A percentile compares a stretch with the other conserved stretches of the same genome.
These are phyloP conservation scores for Drosophila teissieri DNA, from an alignment of 1,140 invertebrate genomes.

Conservation along the genomic window DNA sequence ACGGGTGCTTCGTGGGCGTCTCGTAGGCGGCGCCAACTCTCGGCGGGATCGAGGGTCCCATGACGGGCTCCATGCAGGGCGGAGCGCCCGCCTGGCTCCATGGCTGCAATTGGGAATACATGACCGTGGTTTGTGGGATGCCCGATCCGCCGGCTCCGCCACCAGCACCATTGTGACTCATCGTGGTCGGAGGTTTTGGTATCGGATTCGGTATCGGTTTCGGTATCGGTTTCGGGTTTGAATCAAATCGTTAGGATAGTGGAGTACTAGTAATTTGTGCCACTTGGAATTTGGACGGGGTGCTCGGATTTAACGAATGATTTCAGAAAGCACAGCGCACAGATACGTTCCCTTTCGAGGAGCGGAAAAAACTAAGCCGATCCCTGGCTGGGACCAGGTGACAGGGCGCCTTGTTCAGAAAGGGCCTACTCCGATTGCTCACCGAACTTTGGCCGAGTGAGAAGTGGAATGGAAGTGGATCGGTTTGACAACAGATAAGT, in stretches of 20 bases:
- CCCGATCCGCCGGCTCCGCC: not conserved
- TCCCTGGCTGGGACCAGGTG: not conserved
- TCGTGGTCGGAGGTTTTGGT: not conserved
- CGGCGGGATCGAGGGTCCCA: conserved; percentile 85
- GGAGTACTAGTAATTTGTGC: conserved; percentile 36
- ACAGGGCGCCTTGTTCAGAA: not conserved
- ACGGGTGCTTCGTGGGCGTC: conserved; percentile 86
- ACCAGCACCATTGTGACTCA: conserved; percentile 20
- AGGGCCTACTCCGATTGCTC: conserved; percentile 8
- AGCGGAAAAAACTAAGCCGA: not conserved
- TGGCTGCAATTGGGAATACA: conserved; percentile 88
- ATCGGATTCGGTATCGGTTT: not conserved
- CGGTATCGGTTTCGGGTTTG: not conserved
- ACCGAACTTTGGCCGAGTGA: no score
- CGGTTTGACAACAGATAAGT: no score
- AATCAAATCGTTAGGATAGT: not conserved
- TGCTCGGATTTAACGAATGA: not conserved
- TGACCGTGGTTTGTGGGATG: conserved; percentile 84
- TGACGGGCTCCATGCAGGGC: conserved; percentile 87
- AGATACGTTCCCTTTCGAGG: conserved; percentile 1
- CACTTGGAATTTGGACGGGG: conserved; percentile 47
- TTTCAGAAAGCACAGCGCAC: conserved; percentile 2
- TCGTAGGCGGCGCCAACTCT: conserved; percentile 85
- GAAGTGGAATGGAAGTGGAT: no score
- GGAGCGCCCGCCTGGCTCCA: conserved; percentile 87